These are phyloP conservation scores for Caenorhabditis macrosperma DNA, from an alignment of 2,888 invertebrate species.

Conservation along the genomic window DNA sequence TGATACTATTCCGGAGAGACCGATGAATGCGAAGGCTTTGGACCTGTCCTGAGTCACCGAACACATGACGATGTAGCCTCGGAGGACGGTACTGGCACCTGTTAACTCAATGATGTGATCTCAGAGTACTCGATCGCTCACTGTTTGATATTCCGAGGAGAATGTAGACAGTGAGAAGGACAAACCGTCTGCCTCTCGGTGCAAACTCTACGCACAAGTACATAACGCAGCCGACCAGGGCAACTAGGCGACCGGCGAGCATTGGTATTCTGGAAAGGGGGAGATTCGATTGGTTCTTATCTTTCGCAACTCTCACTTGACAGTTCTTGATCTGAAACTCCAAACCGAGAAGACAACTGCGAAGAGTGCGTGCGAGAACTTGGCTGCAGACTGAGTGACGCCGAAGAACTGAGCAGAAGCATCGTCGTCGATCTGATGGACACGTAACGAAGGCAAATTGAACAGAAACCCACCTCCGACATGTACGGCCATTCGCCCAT, in stretches of 20 bases:
- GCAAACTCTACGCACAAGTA: conserved; percentile 28
- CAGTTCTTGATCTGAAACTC: conserved; percentile 57
- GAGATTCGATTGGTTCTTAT: background rate
- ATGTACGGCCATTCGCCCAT: conserved; percentile 52
- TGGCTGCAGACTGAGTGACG: conserved; percentile 55
- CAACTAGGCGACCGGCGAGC: conserved; percentile 16
- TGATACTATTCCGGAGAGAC: conserved; percentile 20
- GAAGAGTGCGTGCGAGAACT: conserved; percentile 63
- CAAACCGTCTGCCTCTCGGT: conserved; percentile 20
- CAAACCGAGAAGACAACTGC: conserved; percentile 64
- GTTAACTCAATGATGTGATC: no score
- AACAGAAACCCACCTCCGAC: conserved; percentile 30
- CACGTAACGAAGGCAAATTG: no score
- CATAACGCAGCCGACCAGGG: conserved; percentile 17
- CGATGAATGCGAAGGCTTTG: conserved; percentile 29
- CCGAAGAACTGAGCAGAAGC: conserved; percentile 67
- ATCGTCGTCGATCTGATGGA: conserved; percentile 60
- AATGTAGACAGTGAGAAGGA: conserved; percentile 18
- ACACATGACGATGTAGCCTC: conserved; percentile 29
- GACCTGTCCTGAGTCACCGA: conserved; percentile 32
- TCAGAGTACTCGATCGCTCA: no score
- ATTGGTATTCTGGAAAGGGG: conserved; percentile 30
- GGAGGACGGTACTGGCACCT: conserved; percentile 36
- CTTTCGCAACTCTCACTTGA: no score
- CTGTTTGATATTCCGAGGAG: conserved; percentile 37